Conservation (phyloP, 2,888 invertebrate genomes). For the Trachelus tabidus region DNA sequence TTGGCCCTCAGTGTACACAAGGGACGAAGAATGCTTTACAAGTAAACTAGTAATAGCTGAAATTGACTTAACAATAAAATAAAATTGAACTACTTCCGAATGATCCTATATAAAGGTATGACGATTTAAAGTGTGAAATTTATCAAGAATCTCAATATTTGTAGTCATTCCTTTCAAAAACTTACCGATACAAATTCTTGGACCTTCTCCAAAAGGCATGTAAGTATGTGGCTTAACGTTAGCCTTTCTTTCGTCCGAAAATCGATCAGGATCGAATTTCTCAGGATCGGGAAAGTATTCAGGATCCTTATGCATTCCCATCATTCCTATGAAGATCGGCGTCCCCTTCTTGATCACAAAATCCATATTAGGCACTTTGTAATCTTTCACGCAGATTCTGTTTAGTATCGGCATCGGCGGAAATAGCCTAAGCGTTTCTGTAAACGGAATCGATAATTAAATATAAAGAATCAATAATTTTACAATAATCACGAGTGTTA, state of each 20-base stretch:
- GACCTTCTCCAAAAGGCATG: constrained; percentile 65
- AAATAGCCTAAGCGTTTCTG: constrained; percentile 67
- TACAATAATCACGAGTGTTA: not conserved
- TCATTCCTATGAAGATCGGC: constrained; percentile 54
- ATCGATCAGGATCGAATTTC: constrained; percentile 66
- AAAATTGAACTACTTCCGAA: not conserved
- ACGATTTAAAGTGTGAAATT: too few species aligned
- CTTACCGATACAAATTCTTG: constrained; percentile 63
- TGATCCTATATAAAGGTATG: not conserved
- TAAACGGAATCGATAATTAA: constrained; percentile 15
- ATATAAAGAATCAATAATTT: not conserved
- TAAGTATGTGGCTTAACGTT: constrained; percentile 55
- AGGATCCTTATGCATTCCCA: constrained; percentile 64
- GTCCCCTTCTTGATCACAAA: constrained; percentile 56
- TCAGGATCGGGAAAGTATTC: constrained; percentile 64
- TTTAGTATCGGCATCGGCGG: constrained; percentile 61
- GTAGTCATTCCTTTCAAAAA: not conserved
- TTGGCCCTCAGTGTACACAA: too few species aligned
- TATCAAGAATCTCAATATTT: not conserved
- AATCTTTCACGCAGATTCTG: constrained; percentile 55
- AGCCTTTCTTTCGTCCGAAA: constrained; percentile 49
- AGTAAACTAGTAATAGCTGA: not conserved
- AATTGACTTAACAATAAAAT: not conserved
- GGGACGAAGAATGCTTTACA: not conserved
- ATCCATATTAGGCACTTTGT: constrained; percentile 49